Evolutionary conservation across 2,888 invertebrate genomes (phyloP).

Genomic region (Lepidocyrtinus sp.): DNA sequence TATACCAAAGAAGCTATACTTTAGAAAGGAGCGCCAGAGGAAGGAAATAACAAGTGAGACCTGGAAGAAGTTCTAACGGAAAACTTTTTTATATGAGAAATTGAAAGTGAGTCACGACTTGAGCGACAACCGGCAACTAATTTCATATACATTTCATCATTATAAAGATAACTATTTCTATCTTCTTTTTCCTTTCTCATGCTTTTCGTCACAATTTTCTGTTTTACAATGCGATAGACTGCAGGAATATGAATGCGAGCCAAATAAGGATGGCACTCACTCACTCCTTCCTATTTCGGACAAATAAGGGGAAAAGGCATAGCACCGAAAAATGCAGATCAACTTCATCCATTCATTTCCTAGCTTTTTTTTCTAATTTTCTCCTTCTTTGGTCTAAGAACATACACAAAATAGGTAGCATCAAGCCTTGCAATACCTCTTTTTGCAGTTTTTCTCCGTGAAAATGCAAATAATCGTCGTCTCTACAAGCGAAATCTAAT

Average conservation of each 20-base stretch:
- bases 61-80: not conserved
- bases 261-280: not conserved
- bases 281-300: conserved; percentile 3
- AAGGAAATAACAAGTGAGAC: conserved; percentile 16
- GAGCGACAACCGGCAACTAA: conserved; percentile 38
- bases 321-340: conserved; percentile 36
- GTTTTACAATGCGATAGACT: not conserved
- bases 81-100: conserved; percentile 30
- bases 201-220: not conserved
- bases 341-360: conserved; percentile 21
- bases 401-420: not conserved
- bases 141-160: conserved; percentile 34
- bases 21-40: conserved; percentile 1
- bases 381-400: conserved; percentile 11
- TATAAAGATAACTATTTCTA: conserved; percentile 10
- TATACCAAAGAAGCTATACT: not conserved
- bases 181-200: not conserved
- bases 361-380: conserved; percentile 21
- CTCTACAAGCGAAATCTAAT: not conserved
- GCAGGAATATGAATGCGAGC: not conserved
- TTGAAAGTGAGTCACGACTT: conserved; percentile 39
- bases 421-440: not conserved
- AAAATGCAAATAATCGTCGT: conserved; percentile 7
- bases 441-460: not conserved
- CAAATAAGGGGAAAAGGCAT: not conserved